Evolutionary conservation across 1,140 invertebrate species (phyloP), one percentile per base, ranked within the genome.

Genomic region (Ceratitis capitata): DNA sequence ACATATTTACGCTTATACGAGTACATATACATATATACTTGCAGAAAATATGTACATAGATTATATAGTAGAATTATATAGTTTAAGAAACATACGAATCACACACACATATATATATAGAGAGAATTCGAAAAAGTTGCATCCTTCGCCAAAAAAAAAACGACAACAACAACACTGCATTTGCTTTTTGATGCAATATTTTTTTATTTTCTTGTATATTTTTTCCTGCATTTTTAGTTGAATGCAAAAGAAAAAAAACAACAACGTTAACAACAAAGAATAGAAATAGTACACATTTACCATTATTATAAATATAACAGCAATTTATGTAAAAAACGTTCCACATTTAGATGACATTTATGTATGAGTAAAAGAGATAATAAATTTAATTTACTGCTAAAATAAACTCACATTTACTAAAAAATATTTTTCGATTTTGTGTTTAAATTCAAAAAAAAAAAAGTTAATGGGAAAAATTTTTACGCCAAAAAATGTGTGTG

Each of bases 291-390:
- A 51, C 87, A 90, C 88, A 90, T 88, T 89, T 90, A 90, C 88
- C 89, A 90, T 90, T 89, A 89, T 89, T 89, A 90, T 90, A 90
- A 90, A 90, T 88, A 88, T n/a, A 90, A 90, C 89, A 90, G 89
- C 88, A 88, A 89, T 90, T 91, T 90, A 91, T 90, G 89, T 91
- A 90, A 90, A n/a, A 90, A 91, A 89, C 89, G 89, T 90, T 91
- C 89, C 89, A 91, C 89, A 91, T 91, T 91, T 91, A 91, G 88
- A 89, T 87, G 84, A 87, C 85, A 86, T 88, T 78, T 88, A 84
- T 85, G 69, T 29, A 87, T 86, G n/a, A n/a, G n/a, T n/a, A n/a
- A n/a, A n/a, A n/a, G n/a, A 86, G 84, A 85, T 88, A 49, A 42
- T 85, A n/a, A 78, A 42, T 78, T n/a, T 45, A 42, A 78, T 69